Evolutionary conservation across 1,140 invertebrate genomes (phyloP).

Genomic region (Cyclargus thomasi): DNA sequence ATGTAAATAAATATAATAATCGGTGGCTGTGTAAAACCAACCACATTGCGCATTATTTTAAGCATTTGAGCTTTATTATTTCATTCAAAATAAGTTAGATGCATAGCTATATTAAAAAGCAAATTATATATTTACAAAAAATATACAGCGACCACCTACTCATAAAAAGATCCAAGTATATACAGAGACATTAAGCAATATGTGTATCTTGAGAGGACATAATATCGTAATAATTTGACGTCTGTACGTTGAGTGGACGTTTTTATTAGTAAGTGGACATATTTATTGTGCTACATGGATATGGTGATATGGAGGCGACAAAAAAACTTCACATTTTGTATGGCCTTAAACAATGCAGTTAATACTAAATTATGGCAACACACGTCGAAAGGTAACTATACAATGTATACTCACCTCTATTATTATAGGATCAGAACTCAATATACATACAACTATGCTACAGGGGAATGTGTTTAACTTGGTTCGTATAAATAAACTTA

Average conservation of each 20-base stretch:
- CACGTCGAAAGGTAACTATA: slow-evolving; percentile 64
- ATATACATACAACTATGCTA: slow-evolving; percentile 48
- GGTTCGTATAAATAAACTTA: slow-evolving; percentile 7
- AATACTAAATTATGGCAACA: slow-evolving; percentile 69
- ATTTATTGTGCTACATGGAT: background rate
- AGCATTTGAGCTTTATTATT: slow-evolving; percentile 10
- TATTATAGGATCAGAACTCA: slow-evolving; percentile 44
- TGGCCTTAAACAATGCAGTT: slow-evolving; percentile 24
- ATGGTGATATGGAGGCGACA: background rate
- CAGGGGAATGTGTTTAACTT: slow-evolving; percentile 54
- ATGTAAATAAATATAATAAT: slow-evolving; percentile 11
- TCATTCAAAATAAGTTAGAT: slow-evolving; percentile 18
- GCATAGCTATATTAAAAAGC: slow-evolving; percentile 16
- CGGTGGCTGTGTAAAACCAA: background rate
- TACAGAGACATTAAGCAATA: too few species aligned
- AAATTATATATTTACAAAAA: slow-evolving; percentile 15
- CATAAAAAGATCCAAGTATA: background rate
- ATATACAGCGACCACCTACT: background rate
- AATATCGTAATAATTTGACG: too few species aligned
- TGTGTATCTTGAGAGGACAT: too few species aligned
- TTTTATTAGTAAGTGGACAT: too few species aligned
- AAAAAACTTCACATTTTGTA: slow-evolving; percentile 1
- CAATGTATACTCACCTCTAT: slow-evolving; percentile 48
- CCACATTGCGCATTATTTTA: slow-evolving; percentile 2
- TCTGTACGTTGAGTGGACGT: too few species aligned